These are phyloP conservation scores for Cistogaster globosa DNA, from an alignment of 2,888 invertebrate genomes.

Conservation along the genomic window DNA sequence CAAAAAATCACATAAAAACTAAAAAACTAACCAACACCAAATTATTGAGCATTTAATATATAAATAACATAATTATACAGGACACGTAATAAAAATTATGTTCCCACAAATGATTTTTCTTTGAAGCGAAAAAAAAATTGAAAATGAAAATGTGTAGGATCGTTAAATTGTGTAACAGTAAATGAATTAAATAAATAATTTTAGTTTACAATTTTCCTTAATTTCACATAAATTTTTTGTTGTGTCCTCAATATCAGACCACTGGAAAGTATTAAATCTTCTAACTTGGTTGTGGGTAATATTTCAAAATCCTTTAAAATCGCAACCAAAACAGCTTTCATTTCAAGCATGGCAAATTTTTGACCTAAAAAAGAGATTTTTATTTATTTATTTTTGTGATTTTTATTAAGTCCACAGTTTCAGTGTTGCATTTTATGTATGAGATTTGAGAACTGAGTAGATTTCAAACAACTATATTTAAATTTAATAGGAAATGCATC, in stretches of 20 bases:
- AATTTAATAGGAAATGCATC: no score
- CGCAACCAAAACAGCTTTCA: constrained; percentile 85
- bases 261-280: constrained; percentile 82
- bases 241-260: constrained; percentile 84
- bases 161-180: constrained; percentile 4
- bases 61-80: constrained; percentile 20
- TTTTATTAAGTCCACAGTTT: no score
- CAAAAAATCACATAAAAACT: background rate
- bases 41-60: constrained; percentile 38
- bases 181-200: constrained; percentile 11
- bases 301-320: constrained; percentile 84
- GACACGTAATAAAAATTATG: constrained; percentile 25
- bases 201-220: constrained; percentile 65
- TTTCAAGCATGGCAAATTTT: constrained; percentile 87
- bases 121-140: background rate
- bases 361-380: constrained; percentile 84
- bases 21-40: constrained; percentile 37
- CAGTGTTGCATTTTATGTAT: no score
- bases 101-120: constrained; percentile 48
- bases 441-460: no score
- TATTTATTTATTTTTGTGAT: no score
- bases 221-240: constrained; percentile 79
- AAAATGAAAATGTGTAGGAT: constrained; percentile 14
- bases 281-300: constrained; percentile 83
- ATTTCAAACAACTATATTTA: no score